phyloP scores from a whole-genome alignment of 2,888 invertebrate genomes.

The Lypha dubia region DNA sequence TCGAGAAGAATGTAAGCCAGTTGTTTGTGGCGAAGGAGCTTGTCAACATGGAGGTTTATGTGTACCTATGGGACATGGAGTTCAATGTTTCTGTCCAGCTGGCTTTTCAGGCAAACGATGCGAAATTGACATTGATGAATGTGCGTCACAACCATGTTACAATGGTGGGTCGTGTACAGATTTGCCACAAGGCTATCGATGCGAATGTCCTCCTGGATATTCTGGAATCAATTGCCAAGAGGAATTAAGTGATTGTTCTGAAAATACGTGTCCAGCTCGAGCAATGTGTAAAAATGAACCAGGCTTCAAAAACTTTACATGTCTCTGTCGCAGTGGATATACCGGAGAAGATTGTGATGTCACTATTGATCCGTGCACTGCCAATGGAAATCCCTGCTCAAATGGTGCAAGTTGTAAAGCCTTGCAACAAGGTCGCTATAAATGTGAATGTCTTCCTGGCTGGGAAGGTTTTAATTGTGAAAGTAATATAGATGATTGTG shows the following conservation, averaged over 20 bases:
- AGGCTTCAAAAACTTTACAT: conserved; percentile 94
- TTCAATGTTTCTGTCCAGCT: conserved; percentile 96
- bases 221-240: conserved; percentile 97
- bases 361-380: conserved; percentile 95
- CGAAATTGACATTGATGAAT: conserved; percentile 97
- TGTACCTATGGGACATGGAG: conserved; percentile 93
- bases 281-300: conserved; percentile 99
- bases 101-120: conserved; percentile 96
- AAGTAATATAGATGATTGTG: conserved; percentile 95
- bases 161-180: conserved; percentile 97
- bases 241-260: conserved; percentile 93
- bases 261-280: conserved; percentile 96
- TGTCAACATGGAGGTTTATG: conserved; percentile 97
- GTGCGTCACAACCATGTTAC: conserved; percentile 96
- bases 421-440: conserved; percentile 94
- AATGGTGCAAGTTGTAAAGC: conserved; percentile 95
- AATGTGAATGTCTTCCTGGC: conserved; percentile 97
- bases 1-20: conserved; percentile 93
- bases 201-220: conserved; percentile 93
- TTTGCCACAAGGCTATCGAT: conserved; percentile 95
- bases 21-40: conserved; percentile 93
- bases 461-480: conserved; percentile 99
- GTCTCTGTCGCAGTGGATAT: conserved; percentile 96
- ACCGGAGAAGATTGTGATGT: conserved; percentile 96
- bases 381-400: conserved; percentile 94